Evolutionary conservation across 92 coral and sea anemone genomes (phyloP).

Genomic region (Paramuricea clavata): DNA sequence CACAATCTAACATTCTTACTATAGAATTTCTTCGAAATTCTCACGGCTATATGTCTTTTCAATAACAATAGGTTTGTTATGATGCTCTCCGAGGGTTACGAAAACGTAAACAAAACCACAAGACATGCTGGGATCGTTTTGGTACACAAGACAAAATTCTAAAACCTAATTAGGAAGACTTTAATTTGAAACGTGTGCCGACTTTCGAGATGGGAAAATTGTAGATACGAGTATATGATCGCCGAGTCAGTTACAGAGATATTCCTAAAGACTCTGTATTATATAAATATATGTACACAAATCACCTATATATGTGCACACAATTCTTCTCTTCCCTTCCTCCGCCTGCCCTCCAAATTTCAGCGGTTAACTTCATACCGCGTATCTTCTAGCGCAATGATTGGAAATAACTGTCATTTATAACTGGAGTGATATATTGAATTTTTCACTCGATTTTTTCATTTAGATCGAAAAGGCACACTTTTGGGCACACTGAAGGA

Average conservation of each 20-base stretch:
- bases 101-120: conserved; percentile 9
- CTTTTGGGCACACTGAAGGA: no score
- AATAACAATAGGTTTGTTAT: neutral
- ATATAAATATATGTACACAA: no score
- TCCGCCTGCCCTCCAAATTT: neutral
- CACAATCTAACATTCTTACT: no score
- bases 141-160: neutral
- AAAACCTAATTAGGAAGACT: neutral
- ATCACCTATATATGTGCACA: no score
- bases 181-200: neutral
- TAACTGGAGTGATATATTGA: no score
- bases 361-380: neutral
- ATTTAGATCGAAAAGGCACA: no score
- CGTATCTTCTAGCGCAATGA: neutral
- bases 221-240: no score
- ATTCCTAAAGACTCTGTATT: no score
- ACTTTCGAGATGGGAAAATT: neutral
- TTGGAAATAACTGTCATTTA: no score
- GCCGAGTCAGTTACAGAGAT: no score
- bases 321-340: neutral
- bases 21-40: neutral
- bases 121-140: neutral
- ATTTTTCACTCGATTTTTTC: no score
- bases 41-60: neutral
- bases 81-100: neutral